Base-by-base conservation (phyloP, 2,888 invertebrate species). In the Lasioglossum malachurum region DNA sequence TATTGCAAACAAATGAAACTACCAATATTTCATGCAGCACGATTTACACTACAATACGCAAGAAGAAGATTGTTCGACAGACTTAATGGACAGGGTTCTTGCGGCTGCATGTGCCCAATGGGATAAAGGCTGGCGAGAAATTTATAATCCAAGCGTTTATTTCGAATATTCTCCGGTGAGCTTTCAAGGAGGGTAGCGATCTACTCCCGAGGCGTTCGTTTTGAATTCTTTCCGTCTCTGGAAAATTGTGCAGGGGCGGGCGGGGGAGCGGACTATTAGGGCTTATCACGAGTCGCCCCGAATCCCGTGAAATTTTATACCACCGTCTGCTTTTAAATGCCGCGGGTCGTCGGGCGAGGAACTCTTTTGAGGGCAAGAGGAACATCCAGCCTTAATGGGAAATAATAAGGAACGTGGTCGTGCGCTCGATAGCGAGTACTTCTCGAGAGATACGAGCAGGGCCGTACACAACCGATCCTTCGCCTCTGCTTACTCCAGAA, bases 281-380 rank as follows among this genome's bases (percentile, higher is more conserved):
- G 53, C 78, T 88, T 78, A 88, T 88, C 88, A 79, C 81, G 77
- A 60, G 77, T 67, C 57, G 49, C 71, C 64, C 72, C 74, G 88
- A 82, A 83, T 83, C 83, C 78, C 86, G 86, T 86, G 88, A 88
- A 89, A 89, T 89, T 89, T 88, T 88, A 82, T 87, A 79, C 82
- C 88, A 27, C 74, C 87, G 76, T 82, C 84, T 83, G 88, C 78
- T 81, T 83, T 84, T 84, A 88, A 88, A 88, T 83, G 84, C 81
- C 82, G 78, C 53, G 69, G 80, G 67, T 79, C 72, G 67, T 77
- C 49, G 81, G 71, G 57, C 75, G 75, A 67, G 73, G 75, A 81
- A 80, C 78, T 71, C 83, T 84, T 83, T 86, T 74, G 77, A 80
- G 83, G 83, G 80, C 88, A 82, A 69, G 80, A 74, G 82, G 81